Conservation (phyloP, 1,140 invertebrate species). For the Melanaphis sacchari region DNA sequence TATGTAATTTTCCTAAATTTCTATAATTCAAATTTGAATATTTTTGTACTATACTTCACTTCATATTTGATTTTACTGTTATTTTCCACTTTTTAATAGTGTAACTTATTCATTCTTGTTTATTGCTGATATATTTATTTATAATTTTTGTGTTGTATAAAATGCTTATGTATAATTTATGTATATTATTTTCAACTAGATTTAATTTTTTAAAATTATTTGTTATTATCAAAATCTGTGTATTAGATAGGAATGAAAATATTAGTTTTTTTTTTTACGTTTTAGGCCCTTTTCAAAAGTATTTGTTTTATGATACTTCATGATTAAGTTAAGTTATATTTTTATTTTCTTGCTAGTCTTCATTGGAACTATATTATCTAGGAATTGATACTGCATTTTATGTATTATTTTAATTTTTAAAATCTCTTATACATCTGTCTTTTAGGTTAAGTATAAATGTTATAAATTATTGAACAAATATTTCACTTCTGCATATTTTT, state of each 20-base stretch:
- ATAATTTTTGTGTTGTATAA: not conserved
- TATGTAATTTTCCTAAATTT: not conserved
- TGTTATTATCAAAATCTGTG: not conserved
- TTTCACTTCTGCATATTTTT: not conserved
- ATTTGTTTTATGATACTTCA: not conserved
- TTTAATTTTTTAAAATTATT: not conserved
- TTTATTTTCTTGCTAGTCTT: not conserved
- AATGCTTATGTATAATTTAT: not conserved
- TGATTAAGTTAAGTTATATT: not conserved
- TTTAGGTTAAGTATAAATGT: not conserved
- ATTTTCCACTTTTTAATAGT: not conserved
- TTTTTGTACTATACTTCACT: not conserved
- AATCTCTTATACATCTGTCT: not conserved
- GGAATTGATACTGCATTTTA: constrained; percentile 1
- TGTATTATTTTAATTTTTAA: not conserved
- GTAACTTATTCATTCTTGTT: not conserved
- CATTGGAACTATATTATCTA: not conserved
- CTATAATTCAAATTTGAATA: constrained; percentile 4
- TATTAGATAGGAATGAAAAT: not conserved
- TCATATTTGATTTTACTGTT: not conserved
- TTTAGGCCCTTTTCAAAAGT: not conserved
- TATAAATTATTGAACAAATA: constrained; percentile 5
- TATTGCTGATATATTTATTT: not conserved
- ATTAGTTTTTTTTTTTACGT: not conserved
- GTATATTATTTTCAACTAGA: not conserved